phyloP scores from a whole-genome alignment of 2,113 vertebrate species.

The Psammodynastes pulverulentus region DNA sequence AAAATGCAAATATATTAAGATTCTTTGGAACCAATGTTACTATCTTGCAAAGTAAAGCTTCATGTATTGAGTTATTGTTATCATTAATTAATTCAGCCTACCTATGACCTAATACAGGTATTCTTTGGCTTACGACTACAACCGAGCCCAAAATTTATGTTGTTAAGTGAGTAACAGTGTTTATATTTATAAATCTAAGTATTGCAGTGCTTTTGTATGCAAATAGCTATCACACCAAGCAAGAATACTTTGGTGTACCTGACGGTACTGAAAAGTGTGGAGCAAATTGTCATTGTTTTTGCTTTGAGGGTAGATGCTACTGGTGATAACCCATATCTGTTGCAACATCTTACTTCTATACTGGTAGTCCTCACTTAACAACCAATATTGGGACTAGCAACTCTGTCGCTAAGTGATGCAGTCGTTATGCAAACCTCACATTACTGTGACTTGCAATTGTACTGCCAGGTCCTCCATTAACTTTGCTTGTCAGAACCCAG shows the following conservation, averaged over 20 bases:
- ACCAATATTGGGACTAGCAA: background rate
- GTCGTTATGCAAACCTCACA: background rate
- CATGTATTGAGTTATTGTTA: too few species aligned
- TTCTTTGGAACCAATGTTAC: background rate
- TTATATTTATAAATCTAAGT: background rate
- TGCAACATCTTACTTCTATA: background rate
- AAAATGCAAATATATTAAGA: background rate
- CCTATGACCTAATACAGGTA: too few species aligned
- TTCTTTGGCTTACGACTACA: too few species aligned
- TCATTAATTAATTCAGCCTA: too few species aligned
- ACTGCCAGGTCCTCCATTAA: background rate
- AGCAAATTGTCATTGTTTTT: background rate
- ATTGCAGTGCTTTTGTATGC: background rate
- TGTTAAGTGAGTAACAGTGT: background rate
- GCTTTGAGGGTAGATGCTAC: background rate
- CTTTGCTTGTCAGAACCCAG: background rate
- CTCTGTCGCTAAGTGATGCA: background rate
- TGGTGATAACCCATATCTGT: background rate
- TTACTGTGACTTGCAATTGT: background rate
- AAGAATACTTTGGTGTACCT: background rate
- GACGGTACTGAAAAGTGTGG: background rate
- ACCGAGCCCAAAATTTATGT: too few species aligned
- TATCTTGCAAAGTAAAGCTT: too few species aligned
- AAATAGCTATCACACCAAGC: background rate
- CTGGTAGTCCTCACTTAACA: background rate